phyloP scores from a whole-genome alignment of 1,140 invertebrate genomes.

The Copidosoma floridanum region DNA sequence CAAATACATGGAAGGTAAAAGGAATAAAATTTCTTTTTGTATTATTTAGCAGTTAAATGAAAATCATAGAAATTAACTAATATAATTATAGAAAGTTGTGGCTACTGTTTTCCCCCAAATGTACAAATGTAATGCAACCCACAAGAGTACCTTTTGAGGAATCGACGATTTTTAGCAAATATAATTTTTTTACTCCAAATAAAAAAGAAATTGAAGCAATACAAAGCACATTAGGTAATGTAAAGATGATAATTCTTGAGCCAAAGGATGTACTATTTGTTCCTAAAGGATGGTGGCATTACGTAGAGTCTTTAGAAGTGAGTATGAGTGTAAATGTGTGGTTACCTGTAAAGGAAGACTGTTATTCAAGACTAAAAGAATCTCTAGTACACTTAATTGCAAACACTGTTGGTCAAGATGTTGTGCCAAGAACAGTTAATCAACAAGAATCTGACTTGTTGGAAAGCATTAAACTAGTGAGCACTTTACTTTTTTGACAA shows the following conservation, averaged over 20 bases:
- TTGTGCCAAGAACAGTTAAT: slow-evolving; percentile 28
- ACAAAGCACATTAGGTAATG: slow-evolving; percentile 25
- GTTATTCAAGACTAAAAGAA: slow-evolving; percentile 47
- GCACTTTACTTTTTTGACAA: slow-evolving; percentile 23
- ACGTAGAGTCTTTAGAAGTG: slow-evolving; percentile 77
- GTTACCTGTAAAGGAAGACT: slow-evolving; percentile 69
- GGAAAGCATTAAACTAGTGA: slow-evolving; percentile 44
- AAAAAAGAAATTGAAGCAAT: slow-evolving; percentile 40
- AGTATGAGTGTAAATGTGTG: slow-evolving; percentile 85
- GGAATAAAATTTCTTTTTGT: slow-evolving; percentile 2
- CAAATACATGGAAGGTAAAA: slow-evolving; percentile 81
- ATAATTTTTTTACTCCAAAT: slow-evolving; percentile 72
- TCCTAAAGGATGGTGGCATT: slow-evolving; percentile 95
- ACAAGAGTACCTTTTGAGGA: slow-evolving; percentile 95
- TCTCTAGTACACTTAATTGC: slow-evolving; percentile 52
- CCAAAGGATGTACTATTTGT: slow-evolving; percentile 87
- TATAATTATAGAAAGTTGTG: slow-evolving; percentile 77
- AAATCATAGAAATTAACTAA: neutral
- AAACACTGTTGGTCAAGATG: slow-evolving; percentile 41
- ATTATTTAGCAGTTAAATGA: slow-evolving; percentile 22
- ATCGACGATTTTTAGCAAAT: slow-evolving; percentile 88
- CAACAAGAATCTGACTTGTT: slow-evolving; percentile 29
- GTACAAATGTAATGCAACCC: slow-evolving; percentile 67
- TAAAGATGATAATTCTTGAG: slow-evolving; percentile 64
- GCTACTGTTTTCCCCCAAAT: slow-evolving; percentile 85